Evolutionary conservation across 2,113 vertebrate genomes (phyloP).

Genomic region (human): DNA sequence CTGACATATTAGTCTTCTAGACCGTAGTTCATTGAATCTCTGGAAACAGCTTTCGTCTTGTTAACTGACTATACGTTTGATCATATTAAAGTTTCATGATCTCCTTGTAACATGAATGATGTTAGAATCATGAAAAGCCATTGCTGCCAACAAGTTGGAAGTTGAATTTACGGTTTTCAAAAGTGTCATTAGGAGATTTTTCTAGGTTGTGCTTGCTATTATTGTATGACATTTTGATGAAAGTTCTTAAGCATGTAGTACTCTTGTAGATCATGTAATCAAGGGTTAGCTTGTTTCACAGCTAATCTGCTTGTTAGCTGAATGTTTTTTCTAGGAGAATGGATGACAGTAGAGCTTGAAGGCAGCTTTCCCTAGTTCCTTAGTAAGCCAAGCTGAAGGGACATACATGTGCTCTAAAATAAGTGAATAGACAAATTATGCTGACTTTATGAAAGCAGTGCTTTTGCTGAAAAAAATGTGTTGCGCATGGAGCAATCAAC

Average conservation of each 20-base stretch:
- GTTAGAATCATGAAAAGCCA: not conserved
- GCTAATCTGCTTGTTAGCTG: too few species aligned
- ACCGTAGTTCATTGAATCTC: not conserved
- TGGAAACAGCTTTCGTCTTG: not conserved
- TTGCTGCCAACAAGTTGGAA: not conserved
- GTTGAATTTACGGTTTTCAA: not conserved
- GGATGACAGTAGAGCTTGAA: not conserved
- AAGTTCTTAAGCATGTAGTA: not conserved
- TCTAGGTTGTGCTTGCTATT: not conserved
- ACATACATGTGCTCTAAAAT: not conserved
- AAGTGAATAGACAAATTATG: not conserved
- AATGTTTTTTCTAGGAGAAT: not conserved
- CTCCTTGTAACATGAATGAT: not conserved
- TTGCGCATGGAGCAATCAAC: not conserved
- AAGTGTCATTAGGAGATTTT: not conserved
- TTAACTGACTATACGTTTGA: not conserved
- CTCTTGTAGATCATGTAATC: not conserved
- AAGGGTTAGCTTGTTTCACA: not conserved
- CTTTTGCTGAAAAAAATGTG: not conserved
- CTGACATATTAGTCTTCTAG: not conserved
- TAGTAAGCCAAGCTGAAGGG: not conserved
- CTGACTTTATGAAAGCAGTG: not conserved
- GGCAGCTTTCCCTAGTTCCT: not conserved
- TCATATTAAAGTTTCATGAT: not conserved
- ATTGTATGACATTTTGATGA: not conserved